Evolutionary conservation across 2,888 invertebrate genomes (phyloP).

Genomic region (Hydropsyche betteni): DNA sequence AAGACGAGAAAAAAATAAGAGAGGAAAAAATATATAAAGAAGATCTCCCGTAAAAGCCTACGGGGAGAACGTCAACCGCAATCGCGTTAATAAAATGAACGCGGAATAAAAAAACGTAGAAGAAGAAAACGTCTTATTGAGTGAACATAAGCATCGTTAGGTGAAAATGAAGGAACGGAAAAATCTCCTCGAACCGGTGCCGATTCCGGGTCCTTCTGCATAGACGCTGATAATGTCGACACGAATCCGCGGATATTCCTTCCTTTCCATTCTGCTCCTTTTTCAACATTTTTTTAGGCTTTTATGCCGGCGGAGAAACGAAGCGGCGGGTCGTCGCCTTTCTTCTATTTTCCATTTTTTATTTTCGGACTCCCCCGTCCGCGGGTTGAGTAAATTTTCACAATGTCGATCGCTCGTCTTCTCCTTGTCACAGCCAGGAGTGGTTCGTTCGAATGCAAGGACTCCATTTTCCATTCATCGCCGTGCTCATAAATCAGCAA

Average conservation of each 20-base stretch:
- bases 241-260: conserved; percentile 26
- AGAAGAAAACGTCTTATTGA: conserved; percentile 14
- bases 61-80: conserved; percentile 21
- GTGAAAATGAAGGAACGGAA: conserved; percentile 15
- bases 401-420: conserved; percentile 18
- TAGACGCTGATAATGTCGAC: conserved; percentile 23
- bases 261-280: neutral
- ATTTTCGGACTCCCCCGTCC: neutral
- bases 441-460: neutral
- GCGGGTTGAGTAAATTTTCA: conserved; percentile 11
- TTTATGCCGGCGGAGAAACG: too few species aligned
- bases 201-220: conserved; percentile 11
- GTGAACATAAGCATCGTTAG: conserved; percentile 23
- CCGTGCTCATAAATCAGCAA: conserved; percentile 14
- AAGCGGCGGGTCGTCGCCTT: too few species aligned
- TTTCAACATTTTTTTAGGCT: conserved; percentile 9
- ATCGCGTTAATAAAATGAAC: conserved; percentile 17
- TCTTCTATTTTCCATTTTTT: neutral
- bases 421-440: neutral
- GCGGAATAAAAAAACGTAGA: neutral
- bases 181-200: neutral
- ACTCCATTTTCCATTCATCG: neutral
- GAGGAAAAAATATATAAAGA: conserved; percentile 1
- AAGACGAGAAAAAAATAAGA: neutral
- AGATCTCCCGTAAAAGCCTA: neutral